A percentile compares a stretch with the other conserved stretches of the same genome.
Evolutionary conservation across 2,888 invertebrate genomes (phyloP).

Genomic region (Rutpela maculata): DNA sequence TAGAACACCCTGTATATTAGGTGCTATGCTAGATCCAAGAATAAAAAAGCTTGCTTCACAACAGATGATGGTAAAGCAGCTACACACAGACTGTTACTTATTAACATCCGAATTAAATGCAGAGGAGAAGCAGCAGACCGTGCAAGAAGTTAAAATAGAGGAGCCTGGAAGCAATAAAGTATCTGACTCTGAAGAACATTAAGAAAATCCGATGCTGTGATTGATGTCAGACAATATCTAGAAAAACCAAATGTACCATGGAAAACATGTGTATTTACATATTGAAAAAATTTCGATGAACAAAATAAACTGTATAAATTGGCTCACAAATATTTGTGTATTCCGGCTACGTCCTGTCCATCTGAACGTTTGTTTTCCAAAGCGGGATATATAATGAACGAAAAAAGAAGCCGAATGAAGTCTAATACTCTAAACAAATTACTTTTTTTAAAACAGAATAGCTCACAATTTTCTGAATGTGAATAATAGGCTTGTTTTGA

Average conservation of each 20-base stretch:
- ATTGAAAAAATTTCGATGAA: slow-evolving; percentile 29
- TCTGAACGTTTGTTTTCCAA: slow-evolving; percentile 38
- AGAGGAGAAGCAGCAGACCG: background rate
- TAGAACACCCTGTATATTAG: slow-evolving; percentile 29
- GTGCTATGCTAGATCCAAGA: slow-evolving; percentile 30
- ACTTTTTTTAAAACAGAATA: slow-evolving; percentile 37
- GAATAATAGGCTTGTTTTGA: too few species aligned
- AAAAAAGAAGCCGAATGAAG: slow-evolving; percentile 23
- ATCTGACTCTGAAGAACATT: background rate
- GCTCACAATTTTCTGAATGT: slow-evolving; percentile 25
- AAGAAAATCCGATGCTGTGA: slow-evolving; percentile 25
- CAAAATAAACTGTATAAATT: slow-evolving; percentile 28
- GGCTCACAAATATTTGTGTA: slow-evolving; percentile 29
- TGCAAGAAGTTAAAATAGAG: slow-evolving; percentile 1
- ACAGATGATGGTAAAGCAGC: background rate
- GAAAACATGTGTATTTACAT: slow-evolving; percentile 11
- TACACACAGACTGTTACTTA: background rate
- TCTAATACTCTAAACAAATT: slow-evolving; percentile 24
- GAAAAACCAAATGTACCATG: slow-evolving; percentile 26
- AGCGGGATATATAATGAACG: slow-evolving; percentile 33
- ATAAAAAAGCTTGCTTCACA: slow-evolving; percentile 29
- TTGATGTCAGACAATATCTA: slow-evolving; percentile 36
- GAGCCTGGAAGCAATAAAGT: slow-evolving; percentile 11
- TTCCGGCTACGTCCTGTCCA: slow-evolving; percentile 35
- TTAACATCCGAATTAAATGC: background rate